These are phyloP conservation scores for Dendrolimus kikuchii DNA, from an alignment of 1,140 invertebrate genomes.

Conservation along the genomic window DNA sequence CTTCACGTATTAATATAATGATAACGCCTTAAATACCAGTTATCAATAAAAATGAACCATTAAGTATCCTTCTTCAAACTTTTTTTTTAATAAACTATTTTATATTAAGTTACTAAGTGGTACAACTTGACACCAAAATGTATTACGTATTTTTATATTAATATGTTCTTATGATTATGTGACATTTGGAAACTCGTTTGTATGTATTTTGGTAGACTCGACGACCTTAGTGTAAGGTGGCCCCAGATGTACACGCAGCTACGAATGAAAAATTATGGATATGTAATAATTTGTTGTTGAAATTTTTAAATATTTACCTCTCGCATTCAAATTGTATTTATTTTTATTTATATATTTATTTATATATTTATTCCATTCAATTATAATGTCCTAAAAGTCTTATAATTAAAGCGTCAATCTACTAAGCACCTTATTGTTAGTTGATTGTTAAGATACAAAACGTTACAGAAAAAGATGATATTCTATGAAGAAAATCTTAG, in stretches of 20 bases:
- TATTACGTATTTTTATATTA: constrained; percentile 6
- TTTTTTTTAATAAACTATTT: constrained; percentile 1
- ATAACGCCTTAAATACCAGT: too few species aligned
- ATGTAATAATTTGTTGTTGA: background rate
- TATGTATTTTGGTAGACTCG: constrained; percentile 28
- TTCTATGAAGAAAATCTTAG: too few species aligned
- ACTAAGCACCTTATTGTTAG: too few species aligned
- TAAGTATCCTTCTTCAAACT: background rate
- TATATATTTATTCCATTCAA: too few species aligned
- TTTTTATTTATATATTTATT: too few species aligned
- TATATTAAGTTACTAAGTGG: constrained; percentile 15
- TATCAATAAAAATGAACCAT: background rate
- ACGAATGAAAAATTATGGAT: constrained; percentile 1
- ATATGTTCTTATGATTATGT: constrained; percentile 22
- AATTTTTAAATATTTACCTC: background rate
- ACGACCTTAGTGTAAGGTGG: constrained; percentile 25
- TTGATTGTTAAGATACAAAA: too few species aligned
- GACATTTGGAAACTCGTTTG: constrained; percentile 58
- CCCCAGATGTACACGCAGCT: constrained; percentile 8
- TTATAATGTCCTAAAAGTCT: too few species aligned
- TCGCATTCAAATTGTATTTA: too few species aligned
- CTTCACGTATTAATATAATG: too few species aligned
- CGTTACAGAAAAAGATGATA: too few species aligned
- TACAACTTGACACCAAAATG: constrained; percentile 7
- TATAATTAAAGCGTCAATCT: too few species aligned